phyloP scores from a whole-genome alignment of 92 coral and sea anemone genomes.

The Meandrina meandrites region DNA sequence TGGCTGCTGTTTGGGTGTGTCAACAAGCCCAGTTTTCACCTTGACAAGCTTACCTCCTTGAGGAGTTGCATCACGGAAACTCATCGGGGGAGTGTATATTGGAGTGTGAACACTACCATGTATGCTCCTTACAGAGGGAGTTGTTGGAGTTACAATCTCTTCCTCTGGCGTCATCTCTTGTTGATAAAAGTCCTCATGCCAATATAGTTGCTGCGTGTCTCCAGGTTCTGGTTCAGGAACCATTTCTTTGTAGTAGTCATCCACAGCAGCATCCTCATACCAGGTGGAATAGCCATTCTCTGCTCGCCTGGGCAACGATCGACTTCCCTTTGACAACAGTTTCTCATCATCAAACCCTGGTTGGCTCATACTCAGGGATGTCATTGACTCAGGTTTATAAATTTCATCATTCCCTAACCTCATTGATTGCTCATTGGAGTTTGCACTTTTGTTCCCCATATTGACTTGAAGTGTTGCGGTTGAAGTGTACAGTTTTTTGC shows the following conservation, averaged over 20 bases:
- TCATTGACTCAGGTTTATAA: not conserved
- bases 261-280: constrained; percentile 17
- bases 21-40: constrained; percentile 33
- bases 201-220: not conserved
- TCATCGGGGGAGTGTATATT: constrained; percentile 1
- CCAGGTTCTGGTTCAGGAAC: constrained; percentile 55
- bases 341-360: not conserved
- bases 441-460: not conserved
- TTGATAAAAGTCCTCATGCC: not conserved
- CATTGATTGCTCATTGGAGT: not conserved
- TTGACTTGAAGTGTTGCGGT: constrained; percentile 39
- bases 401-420: not conserved
- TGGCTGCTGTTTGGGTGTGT: constrained; percentile 20
- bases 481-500: constrained; percentile 17
- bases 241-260: constrained; percentile 35
- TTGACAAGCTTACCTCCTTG: constrained; percentile 21
- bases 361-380: constrained; percentile 8
- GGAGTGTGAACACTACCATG: constrained; percentile 12
- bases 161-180: constrained; percentile 6
- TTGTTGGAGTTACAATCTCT: not conserved
- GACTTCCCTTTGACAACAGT: not conserved
- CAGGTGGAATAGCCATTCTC: not conserved
- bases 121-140: not conserved
- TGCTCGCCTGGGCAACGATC: not conserved
- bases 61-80: constrained; percentile 7